Base-by-base conservation (phyloP, 1,140 invertebrate genomes). In the Doryteuthis pealeii region DNA sequence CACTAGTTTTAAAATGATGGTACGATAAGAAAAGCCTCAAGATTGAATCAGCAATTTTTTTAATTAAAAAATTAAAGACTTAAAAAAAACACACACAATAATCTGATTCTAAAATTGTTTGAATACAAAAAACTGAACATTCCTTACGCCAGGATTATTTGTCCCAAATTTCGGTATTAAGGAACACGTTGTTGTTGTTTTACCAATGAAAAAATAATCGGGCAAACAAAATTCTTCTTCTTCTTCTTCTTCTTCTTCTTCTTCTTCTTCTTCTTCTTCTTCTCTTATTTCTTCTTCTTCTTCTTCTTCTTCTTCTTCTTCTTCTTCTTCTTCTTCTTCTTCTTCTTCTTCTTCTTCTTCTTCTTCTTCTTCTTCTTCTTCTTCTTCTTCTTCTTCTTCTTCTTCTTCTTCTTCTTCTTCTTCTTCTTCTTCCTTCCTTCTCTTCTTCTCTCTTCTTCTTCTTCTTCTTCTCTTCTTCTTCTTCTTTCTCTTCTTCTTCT, bases 401-500 rank as follows among this genome's bases (percentile, higher is more conserved):
- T 49, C 32, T 26, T 32, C 30, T 40, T 49, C 26, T 2, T 28
- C 30, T 40, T 54, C 32, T 28, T 49, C 43, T 28, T 49, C 45
- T 10, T 49, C 30, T 2, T 1, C 45, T 33, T 28, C 30, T 1
- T 72, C 26, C 45, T 28, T 72, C 71, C 54, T 32, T 40, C 33
- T 71, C 70, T 71, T 43, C 28, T 28, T 71, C 15, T 28, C 33
- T 71, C 35, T 71, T 43, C 40, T 43, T 71, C 33, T 28, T 43
- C 2, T 45, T 65, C 32, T 2, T 32, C 1, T 49, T 10, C 71
- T 15, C 45, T 45, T 3, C 22, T 22, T 40, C 33, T 40, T 31
- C 26, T 31, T 49, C 40, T 31, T 31, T 30, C n/a, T 35, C 30
- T 30, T 71, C n/a, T 28, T 43, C 73, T n/a, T 72, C 10, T 65